Conservation (phyloP, 2,888 invertebrate species). For the Tetragnatha montana region DNA sequence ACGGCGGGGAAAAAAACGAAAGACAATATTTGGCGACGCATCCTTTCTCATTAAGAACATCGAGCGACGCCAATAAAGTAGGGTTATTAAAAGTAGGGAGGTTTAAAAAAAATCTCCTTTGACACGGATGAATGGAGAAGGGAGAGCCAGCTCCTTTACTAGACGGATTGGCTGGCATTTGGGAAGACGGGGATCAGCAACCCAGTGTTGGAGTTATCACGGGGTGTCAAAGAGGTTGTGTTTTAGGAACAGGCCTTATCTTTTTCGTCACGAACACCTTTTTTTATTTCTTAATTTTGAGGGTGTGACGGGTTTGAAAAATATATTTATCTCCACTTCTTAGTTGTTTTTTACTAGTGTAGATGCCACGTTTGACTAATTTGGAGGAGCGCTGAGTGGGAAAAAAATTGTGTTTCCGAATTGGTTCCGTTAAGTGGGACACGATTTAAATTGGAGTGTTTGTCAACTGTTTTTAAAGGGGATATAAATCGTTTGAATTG, state of each 20-base stretch:
- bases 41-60: background rate
- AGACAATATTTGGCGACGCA: background rate
- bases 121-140: background rate
- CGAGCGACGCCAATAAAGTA: background rate
- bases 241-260: background rate
- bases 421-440: background rate
- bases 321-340: background rate
- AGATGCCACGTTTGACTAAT: slow-evolving; percentile 4
- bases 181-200: background rate
- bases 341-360: background rate
- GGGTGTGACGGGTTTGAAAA: background rate
- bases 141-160: background rate
- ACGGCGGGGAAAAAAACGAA: background rate
- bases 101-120: background rate
- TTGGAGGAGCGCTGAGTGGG: background rate
- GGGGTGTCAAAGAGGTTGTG: slow-evolving; percentile 47
- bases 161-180: slow-evolving; percentile 38
- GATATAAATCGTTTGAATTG: background rate
- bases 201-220: slow-evolving; percentile 30
- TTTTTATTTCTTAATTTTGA: slow-evolving; percentile 3
- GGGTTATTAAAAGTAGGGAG: background rate
- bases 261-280: background rate
- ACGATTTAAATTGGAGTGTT: background rate
- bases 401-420: background rate
- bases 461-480: background rate